Evolutionary conservation across 2,888 invertebrate species (phyloP).

Genomic region (Axea sp.): DNA sequence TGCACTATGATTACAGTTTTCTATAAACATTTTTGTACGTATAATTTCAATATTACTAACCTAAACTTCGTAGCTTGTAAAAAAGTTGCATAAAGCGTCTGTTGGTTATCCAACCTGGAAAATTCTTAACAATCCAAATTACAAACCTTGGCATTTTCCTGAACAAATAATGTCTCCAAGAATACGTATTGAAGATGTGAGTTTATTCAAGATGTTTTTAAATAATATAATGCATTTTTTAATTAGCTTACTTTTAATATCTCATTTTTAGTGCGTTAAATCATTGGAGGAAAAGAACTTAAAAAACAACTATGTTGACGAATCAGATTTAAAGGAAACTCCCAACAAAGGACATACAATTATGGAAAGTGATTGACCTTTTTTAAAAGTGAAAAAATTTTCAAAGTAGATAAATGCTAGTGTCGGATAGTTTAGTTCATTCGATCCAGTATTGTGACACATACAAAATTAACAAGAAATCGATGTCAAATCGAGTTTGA

Average conservation of each 20-base stretch:
- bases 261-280: conserved; percentile 74
- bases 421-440: conserved; percentile 64
- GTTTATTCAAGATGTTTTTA: too few relatives aligned
- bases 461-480: too few relatives aligned
- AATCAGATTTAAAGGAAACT: conserved; percentile 74
- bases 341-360: conserved; percentile 70
- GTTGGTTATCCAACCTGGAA: conserved; percentile 92
- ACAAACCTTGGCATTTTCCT: conserved; percentile 93
- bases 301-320: conserved; percentile 76
- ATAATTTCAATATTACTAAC: conserved; percentile 40
- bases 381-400: conserved; percentile 57
- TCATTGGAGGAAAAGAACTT: conserved; percentile 76
- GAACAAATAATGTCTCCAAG: conserved; percentile 89
- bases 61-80: conserved; percentile 82
- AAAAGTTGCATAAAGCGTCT: conserved; percentile 90
- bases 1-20: not conserved
- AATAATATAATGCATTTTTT: too few relatives aligned
- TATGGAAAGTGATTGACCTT: conserved; percentile 76
- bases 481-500: too few relatives aligned
- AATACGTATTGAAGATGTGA: conserved; percentile 86
- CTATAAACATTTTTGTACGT: conserved; percentile 13
- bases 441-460: conserved; percentile 67
- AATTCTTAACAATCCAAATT: conserved; percentile 85
- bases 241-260: too few relatives aligned
- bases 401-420: conserved; percentile 64